Conservation (phyloP, 2,797 vertebrate species). For the Tokudaia muenninki region DNA sequence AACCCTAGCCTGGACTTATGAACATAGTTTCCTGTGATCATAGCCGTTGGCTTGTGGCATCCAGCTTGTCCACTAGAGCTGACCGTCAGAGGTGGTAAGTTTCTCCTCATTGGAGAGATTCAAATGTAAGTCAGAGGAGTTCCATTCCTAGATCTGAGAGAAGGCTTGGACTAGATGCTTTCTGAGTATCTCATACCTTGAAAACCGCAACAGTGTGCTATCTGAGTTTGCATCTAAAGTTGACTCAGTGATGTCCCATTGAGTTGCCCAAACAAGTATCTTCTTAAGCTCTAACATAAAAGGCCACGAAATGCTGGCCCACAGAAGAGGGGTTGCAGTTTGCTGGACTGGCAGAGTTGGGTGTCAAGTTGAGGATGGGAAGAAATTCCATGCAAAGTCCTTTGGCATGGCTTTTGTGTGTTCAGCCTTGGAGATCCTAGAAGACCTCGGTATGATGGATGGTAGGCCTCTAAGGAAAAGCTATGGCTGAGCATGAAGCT, state of each 20-base stretch:
- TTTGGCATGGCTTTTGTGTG: not conserved
- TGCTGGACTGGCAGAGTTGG: not conserved
- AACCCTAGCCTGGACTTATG: not conserved
- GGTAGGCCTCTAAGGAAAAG: not conserved
- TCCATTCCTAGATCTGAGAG: not conserved
- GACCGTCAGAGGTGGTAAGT: not conserved
- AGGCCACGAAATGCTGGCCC: not conserved
- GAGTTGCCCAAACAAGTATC: not conserved
- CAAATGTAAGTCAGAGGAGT: not conserved
- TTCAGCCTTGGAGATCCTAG: not conserved
- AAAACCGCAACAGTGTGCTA: not conserved
- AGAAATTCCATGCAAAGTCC: not conserved
- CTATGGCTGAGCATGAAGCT: not conserved
- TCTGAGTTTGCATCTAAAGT: slow-evolving; percentile 1
- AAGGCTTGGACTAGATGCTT: not conserved
- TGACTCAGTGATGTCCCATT: not conserved
- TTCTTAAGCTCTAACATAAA: not conserved
- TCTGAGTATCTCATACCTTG: not conserved
- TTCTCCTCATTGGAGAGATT: not conserved
- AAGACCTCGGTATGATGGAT: not conserved
- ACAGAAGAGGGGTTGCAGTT: not conserved
- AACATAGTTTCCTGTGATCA: not conserved
- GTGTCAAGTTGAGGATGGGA: not conserved
- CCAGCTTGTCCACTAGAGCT: not conserved
- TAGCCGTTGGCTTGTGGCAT: not conserved